These are phyloP conservation scores for Megalops cyprinoides DNA, from an alignment of 2,797 vertebrate genomes.

Conservation along the genomic window DNA sequence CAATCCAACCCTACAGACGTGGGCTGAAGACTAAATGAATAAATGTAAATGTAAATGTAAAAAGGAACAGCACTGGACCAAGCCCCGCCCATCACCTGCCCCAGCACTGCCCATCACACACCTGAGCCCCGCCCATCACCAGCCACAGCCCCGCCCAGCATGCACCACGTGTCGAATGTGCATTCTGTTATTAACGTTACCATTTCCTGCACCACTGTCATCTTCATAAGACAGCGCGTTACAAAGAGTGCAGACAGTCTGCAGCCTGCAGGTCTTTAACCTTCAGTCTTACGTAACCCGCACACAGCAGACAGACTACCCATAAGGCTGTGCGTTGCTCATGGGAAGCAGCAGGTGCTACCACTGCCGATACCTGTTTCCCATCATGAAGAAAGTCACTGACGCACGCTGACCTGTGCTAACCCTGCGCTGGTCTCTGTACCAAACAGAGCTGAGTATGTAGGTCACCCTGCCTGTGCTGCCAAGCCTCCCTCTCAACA, in stretches of 20 bases:
- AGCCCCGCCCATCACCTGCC: too few species aligned
- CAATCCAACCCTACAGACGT: too few species aligned
- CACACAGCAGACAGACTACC: not conserved
- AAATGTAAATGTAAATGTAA: too few species aligned
- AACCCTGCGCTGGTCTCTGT: constrained; percentile 59
- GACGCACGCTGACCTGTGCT: constrained; percentile 46
- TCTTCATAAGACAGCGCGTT: not conserved
- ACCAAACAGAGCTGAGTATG: constrained; percentile 56
- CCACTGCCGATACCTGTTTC: constrained; percentile 37
- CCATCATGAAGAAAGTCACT: constrained; percentile 31
- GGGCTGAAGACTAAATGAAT: too few species aligned
- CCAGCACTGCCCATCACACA: too few species aligned
- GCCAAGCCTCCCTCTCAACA: constrained; percentile 38
- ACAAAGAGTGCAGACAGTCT: not conserved
- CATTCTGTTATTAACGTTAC: too few species aligned
- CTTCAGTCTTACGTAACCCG: constrained; percentile 21
- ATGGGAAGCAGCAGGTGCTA: not conserved
- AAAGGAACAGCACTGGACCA: too few species aligned
- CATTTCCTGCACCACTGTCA: not conserved
- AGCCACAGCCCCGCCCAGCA: too few species aligned
- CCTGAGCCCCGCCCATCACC: too few species aligned
- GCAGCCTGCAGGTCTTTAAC: not conserved
- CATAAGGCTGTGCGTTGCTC: not conserved
- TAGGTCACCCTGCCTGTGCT: constrained; percentile 58
- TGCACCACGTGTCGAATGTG: too few species aligned